These are phyloP conservation scores for Platycheirus albimanus DNA, from an alignment of 2,888 invertebrate species.

Conservation along the genomic window DNA sequence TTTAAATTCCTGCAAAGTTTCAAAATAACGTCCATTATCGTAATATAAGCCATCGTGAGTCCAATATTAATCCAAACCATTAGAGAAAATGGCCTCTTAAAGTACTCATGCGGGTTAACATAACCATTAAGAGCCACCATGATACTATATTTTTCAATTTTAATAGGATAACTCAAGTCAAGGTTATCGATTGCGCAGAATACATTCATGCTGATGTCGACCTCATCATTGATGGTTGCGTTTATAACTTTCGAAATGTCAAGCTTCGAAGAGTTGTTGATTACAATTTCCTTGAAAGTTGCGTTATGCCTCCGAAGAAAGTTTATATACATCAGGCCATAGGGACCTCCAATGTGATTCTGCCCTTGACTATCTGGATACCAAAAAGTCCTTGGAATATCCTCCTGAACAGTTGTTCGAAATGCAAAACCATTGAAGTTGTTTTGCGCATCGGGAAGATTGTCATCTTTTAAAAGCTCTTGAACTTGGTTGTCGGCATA, in stretches of 20 bases:
- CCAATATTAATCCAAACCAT: conserved; percentile 1
- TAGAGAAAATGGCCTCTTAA: conserved; percentile 4
- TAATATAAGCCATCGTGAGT: background rate
- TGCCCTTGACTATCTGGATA: conserved; percentile 3
- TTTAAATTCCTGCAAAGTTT: conserved; percentile 1
- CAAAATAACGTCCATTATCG: conserved; percentile 2
- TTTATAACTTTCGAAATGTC: conserved; percentile 25
- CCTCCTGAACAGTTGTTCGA: conserved; percentile 32
- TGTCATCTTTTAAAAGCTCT: background rate
- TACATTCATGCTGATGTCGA: conserved; percentile 53
- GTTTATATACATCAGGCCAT: conserved; percentile 14
- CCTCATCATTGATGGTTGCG: conserved; percentile 17
- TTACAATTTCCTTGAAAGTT: conserved; percentile 23
- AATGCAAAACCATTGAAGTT: conserved; percentile 35
- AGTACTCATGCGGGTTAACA: conserved; percentile 14
- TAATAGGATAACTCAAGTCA: conserved; percentile 23
- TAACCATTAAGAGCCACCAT: conserved; percentile 21
- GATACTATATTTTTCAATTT: conserved; percentile 2
- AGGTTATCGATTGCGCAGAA: background rate
- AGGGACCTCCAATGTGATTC: conserved; percentile 13
- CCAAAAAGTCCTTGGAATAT: conserved; percentile 25
- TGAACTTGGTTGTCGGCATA: conserved; percentile 15
- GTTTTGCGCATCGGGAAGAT: background rate
- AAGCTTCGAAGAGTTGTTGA: background rate
- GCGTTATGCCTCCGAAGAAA: conserved; percentile 46